Conservation (phyloP, 2,888 invertebrate genomes). For the Tricholauxania praeusta region DNA sequence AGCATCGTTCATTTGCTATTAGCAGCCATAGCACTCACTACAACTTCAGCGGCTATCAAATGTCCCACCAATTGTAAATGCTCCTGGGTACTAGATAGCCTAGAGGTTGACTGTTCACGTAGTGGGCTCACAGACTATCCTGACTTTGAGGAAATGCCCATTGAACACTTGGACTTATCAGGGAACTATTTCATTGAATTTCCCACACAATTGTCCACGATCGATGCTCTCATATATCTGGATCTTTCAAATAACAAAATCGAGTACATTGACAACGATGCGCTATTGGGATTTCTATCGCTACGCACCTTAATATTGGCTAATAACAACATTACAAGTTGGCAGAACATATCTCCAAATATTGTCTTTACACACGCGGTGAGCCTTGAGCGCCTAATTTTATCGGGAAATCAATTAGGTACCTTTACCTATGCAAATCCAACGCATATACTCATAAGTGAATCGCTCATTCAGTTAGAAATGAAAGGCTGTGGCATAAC, state of each 20-base stretch:
- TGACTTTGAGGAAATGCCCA: constrained; percentile 60
- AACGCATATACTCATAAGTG: constrained; percentile 71
- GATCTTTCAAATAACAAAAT: constrained; percentile 72
- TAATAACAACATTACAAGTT: constrained; percentile 73
- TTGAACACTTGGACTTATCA: constrained; percentile 75
- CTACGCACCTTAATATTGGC: constrained; percentile 75
- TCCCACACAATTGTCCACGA: constrained; percentile 70
- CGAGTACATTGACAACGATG: constrained; percentile 68
- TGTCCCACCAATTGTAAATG: constrained; percentile 63
- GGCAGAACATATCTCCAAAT: constrained; percentile 72
- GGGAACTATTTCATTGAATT: constrained; percentile 73
- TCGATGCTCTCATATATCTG: constrained; percentile 70
- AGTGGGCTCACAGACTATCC: constrained; percentile 56
- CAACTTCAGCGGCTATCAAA: constrained; percentile 40
- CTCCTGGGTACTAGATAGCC: constrained; percentile 61
- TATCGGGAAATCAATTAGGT: constrained; percentile 75
- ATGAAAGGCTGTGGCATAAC: constrained; percentile 75
- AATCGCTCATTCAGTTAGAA: constrained; percentile 72
- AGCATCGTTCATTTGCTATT: no score
- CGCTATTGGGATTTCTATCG: constrained; percentile 70
- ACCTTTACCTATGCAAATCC: constrained; percentile 70
- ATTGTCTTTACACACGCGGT: constrained; percentile 69
- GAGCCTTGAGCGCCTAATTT: constrained; percentile 72
- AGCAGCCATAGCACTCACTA: background rate
- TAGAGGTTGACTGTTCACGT: constrained; percentile 61